Evolutionary conservation across 2,797 vertebrate genomes (phyloP).

Genomic region (Lates japonicus): DNA sequence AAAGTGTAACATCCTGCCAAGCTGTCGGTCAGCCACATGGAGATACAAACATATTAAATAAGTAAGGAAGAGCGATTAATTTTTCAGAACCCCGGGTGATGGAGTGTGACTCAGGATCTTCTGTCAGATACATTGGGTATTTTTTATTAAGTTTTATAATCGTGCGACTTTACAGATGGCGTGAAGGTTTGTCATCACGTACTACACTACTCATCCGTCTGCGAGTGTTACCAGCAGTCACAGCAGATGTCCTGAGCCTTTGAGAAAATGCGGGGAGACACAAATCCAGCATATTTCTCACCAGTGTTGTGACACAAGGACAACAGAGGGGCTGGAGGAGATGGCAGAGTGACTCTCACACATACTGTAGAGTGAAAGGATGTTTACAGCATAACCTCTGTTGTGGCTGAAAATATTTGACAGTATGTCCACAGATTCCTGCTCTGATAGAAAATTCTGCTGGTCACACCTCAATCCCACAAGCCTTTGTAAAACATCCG

Average conservation of each 20-base stretch:
- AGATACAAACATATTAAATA: not conserved
- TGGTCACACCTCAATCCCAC: constrained; percentile 16
- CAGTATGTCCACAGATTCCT: constrained; percentile 24
- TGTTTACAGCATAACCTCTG: constrained; percentile 34
- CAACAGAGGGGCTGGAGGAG: constrained; percentile 17
- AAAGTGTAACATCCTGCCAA: constrained; percentile 35
- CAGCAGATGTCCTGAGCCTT: constrained; percentile 29
- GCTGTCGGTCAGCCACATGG: constrained; percentile 28
- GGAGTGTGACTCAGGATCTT: not conserved
- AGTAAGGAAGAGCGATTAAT: constrained; percentile 6
- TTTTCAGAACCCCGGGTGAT: not conserved
- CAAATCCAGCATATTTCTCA: constrained; percentile 38
- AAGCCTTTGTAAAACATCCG: constrained; percentile 17
- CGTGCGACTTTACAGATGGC: constrained; percentile 31
- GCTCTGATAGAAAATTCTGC: constrained; percentile 17
- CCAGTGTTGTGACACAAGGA: constrained; percentile 36
- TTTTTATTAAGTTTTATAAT: constrained; percentile 15
- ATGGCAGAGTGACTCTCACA: constrained; percentile 15
- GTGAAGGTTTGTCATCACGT: constrained; percentile 20
- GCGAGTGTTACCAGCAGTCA: constrained; percentile 18
- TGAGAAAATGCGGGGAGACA: not conserved
- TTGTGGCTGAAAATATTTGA: constrained; percentile 23
- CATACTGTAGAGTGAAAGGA: constrained; percentile 39
- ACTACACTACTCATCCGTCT: constrained; percentile 28
- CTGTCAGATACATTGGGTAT: constrained; percentile 4